Evolutionary conservation across 2,113 vertebrate genomes (phyloP).

Genomic region (Meleagris gallopavo): DNA sequence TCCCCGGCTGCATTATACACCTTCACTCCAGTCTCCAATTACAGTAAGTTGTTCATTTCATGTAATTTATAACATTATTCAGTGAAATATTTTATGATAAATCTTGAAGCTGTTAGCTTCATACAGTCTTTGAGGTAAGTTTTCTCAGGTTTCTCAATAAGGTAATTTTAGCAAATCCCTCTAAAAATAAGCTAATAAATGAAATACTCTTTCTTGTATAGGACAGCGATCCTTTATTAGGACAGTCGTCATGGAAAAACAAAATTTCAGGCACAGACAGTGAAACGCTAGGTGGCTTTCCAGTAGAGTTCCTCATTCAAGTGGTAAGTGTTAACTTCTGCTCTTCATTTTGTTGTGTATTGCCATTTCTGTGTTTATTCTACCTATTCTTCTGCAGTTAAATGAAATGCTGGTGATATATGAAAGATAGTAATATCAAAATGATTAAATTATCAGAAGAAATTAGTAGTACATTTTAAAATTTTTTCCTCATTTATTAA

Average conservation of each 20-base stretch:
- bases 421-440: not conserved
- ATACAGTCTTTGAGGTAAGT: not conserved
- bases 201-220: constrained; percentile 65
- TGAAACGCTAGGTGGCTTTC: constrained; percentile 96
- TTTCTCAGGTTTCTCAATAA: not conserved
- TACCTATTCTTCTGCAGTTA: not conserved
- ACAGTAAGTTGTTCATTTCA: constrained; percentile 77
- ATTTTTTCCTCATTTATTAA: not conserved
- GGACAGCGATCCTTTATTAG: constrained; percentile 93
- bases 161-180: not conserved
- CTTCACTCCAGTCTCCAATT: constrained; percentile 88
- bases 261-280: constrained; percentile 91
- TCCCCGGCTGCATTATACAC: constrained; percentile 86
- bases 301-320: constrained; percentile 97
- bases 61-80: not conserved
- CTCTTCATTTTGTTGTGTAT: not conserved
- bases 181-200: not conserved
- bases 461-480: not conserved
- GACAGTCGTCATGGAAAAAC: constrained; percentile 92
- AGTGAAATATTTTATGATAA: not conserved
- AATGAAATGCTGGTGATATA: not conserved
- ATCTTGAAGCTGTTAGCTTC: not conserved
- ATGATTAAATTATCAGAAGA: not conserved
- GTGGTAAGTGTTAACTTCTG: constrained; percentile 85
- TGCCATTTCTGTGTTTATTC: not conserved